Conservation (phyloP, 2,113 vertebrate species). For the Sinocyclocheilus maitianheensis region DNA sequence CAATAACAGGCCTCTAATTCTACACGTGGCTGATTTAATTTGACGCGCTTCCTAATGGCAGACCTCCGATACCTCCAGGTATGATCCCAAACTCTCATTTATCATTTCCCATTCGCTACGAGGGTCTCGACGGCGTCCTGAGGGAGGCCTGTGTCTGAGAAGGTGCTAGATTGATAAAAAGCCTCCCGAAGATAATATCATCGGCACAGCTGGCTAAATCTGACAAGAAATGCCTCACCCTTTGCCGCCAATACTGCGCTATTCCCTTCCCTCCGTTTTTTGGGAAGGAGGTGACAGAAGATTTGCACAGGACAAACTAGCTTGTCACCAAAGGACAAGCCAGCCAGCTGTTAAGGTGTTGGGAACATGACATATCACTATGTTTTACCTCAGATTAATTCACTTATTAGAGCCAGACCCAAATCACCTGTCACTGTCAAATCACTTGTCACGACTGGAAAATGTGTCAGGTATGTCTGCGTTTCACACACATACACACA, state of each 20-base stretch:
- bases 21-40: conserved; percentile 58
- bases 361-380: conserved; percentile 87
- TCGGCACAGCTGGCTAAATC: conserved; percentile 85
- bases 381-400: conserved; percentile 90
- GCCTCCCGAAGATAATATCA: conserved; percentile 80
- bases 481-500: conserved; percentile 32
- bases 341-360: conserved; percentile 88
- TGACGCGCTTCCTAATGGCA: conserved; percentile 55
- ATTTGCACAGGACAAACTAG: conserved; percentile 89
- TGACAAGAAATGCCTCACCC: conserved; percentile 84
- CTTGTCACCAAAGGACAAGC: conserved; percentile 85
- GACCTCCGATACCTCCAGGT: conserved; percentile 61
- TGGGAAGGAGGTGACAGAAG: conserved; percentile 77
- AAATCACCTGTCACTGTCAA: conserved; percentile 88
- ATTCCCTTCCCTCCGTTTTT: conserved; percentile 78
- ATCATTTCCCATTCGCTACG: conserved; percentile 61
- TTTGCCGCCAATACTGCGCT: conserved; percentile 78
- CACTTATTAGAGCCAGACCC: conserved; percentile 84
- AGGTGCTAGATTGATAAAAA: conserved; percentile 79
- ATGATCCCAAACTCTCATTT: conserved; percentile 70
- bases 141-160: conserved; percentile 76
- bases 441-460: conserved; percentile 82
- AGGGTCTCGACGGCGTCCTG: conserved; percentile 82
- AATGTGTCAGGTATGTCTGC: conserved; percentile 71
- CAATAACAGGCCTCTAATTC: conserved; percentile 52